Evolutionary conservation across 1,140 invertebrate genomes (phyloP).

Genomic region (Zaprionus nigranus): DNA sequence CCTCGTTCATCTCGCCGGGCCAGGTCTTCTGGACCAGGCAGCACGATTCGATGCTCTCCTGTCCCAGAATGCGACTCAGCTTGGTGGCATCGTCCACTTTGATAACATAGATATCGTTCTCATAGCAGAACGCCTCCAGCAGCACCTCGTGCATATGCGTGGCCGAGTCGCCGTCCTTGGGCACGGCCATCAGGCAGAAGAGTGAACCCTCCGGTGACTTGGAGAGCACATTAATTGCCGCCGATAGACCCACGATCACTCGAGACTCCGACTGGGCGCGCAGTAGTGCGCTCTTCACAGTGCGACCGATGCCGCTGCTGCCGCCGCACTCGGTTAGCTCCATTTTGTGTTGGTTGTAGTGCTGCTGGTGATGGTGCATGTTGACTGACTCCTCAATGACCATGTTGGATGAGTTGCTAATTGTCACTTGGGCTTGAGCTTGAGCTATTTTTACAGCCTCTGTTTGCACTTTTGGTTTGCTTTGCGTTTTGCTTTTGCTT

Average conservation of each 20-base stretch:
- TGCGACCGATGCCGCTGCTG: slow-evolving; percentile 84
- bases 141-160: slow-evolving; percentile 89
- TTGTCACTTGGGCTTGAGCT: slow-evolving; percentile 50
- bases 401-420: slow-evolving; percentile 70
- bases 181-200: slow-evolving; percentile 87
- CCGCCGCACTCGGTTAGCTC: slow-evolving; percentile 65
- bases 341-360: slow-evolving; percentile 44
- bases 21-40: slow-evolving; percentile 86
- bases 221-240: slow-evolving; percentile 87
- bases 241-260: slow-evolving; percentile 87
- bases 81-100: slow-evolving; percentile 87
- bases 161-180: slow-evolving; percentile 87
- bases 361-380: slow-evolving; percentile 54
- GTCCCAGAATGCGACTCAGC: slow-evolving; percentile 85
- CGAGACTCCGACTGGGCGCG: slow-evolving; percentile 86
- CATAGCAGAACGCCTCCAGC: slow-evolving; percentile 89
- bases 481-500: slow-evolving; percentile 9
- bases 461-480: slow-evolving; percentile 56
- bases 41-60: slow-evolving; percentile 84
- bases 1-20: slow-evolving; percentile 85
- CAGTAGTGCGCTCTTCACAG: slow-evolving; percentile 86
- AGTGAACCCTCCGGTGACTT: slow-evolving; percentile 87
- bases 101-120: slow-evolving; percentile 89
- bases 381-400: slow-evolving; percentile 76
- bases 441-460: slow-evolving; percentile 53